A percentile compares a stretch with the other conserved stretches of the same genome.
Conservation (phyloP, 2,113 vertebrate species). For the Merops nubicus region DNA sequence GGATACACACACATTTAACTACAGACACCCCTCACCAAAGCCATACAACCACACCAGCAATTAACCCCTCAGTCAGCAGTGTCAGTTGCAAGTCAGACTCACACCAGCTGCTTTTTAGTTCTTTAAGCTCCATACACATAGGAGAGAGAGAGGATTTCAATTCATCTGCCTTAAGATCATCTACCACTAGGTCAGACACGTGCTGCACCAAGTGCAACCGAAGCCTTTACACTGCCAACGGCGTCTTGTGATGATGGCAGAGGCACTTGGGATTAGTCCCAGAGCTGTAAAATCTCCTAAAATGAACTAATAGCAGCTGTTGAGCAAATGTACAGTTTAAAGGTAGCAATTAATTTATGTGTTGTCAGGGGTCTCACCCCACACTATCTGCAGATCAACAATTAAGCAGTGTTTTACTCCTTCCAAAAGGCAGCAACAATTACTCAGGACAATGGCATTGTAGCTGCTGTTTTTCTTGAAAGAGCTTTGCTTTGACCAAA, state of each 20-base stretch:
- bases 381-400: neutral
- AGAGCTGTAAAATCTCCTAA: neutral
- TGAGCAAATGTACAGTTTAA: neutral
- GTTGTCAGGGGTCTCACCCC: neutral
- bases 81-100: neutral
- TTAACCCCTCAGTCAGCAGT: neutral
- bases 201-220: neutral
- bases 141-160: neutral
- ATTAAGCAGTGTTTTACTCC: neutral
- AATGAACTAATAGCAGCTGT: neutral
- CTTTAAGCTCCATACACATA: fast-evolving
- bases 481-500: neutral
- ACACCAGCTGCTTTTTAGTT: neutral
- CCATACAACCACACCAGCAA: neutral
- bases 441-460: neutral
- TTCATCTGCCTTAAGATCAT: neutral
- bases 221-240: neutral
- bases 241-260: neutral
- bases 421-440: conserved; percentile 1
- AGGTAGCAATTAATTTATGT: neutral
- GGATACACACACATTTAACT: neutral
- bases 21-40: neutral
- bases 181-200: fast-evolving
- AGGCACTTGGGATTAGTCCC: neutral
- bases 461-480: neutral